Evolutionary conservation across 2,888 invertebrate species (phyloP).

Genomic region (Ennomos quercinarius): DNA sequence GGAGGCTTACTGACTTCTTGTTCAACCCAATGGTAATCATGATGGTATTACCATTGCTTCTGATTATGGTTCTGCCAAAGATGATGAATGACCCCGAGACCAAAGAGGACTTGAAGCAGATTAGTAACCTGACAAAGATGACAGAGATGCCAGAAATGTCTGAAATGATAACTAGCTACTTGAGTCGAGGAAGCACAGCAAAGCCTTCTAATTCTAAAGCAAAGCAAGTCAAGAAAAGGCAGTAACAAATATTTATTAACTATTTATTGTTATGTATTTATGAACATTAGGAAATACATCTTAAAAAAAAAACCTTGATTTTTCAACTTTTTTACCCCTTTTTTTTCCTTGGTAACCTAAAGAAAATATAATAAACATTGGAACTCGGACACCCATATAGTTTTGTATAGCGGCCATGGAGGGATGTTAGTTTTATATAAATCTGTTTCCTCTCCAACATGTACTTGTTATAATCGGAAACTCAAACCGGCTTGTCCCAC

Average conservation of each 20-base stretch:
- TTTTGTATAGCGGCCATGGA: too few relatives aligned
- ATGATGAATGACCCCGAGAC: slow-evolving; percentile 99
- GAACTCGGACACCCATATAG: too few relatives aligned
- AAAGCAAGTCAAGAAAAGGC: slow-evolving; percentile 79
- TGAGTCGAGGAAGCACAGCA: slow-evolving; percentile 89
- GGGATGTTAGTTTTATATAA: too few relatives aligned
- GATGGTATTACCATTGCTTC: slow-evolving; percentile 96
- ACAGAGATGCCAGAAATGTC: slow-evolving; percentile 98
- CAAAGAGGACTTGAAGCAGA: slow-evolving; percentile 97
- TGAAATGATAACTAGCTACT: slow-evolving; percentile 95
- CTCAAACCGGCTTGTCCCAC: too few relatives aligned
- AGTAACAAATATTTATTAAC: slow-evolving; percentile 55
- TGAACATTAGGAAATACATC: slow-evolving; percentile 48
- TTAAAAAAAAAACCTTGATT: slow-evolving; percentile 20
- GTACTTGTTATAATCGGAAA: too few relatives aligned
- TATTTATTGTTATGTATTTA: slow-evolving; percentile 55
- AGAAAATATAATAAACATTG: too few relatives aligned
- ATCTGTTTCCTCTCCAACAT: too few relatives aligned
- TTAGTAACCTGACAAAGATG: slow-evolving; percentile 92
- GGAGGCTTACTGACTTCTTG: slow-evolving; percentile 98
- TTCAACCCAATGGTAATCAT: slow-evolving; percentile 99
- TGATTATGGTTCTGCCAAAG: slow-evolving; percentile 97
- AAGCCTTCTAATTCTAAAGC: slow-evolving; percentile 74
- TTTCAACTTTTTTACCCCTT: slow-evolving; percentile 8
- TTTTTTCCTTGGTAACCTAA: too few relatives aligned